Conservation (phyloP, 2,797 vertebrate genomes). For the Percopsis omiscomaycus region DNA sequence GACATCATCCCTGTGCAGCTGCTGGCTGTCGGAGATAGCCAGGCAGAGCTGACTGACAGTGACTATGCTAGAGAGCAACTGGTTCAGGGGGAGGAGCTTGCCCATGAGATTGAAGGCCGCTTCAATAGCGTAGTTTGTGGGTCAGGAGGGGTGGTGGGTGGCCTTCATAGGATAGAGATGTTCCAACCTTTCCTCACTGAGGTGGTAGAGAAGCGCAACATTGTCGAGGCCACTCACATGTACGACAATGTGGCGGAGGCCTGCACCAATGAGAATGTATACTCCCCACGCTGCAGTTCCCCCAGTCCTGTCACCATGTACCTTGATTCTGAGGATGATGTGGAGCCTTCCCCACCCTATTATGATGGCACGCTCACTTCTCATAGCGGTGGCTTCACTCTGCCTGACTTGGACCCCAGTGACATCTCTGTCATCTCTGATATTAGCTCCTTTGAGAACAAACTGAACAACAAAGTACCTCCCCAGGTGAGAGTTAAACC, state of each 20-base stretch:
- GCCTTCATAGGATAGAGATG: slow-evolving; percentile 87
- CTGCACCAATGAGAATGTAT: slow-evolving; percentile 85
- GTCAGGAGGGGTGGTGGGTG: slow-evolving; percentile 81
- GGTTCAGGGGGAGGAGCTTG: slow-evolving; percentile 90
- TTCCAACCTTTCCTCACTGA: slow-evolving; percentile 92
- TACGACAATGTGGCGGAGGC: slow-evolving; percentile 94
- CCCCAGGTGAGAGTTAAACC: slow-evolving; percentile 90
- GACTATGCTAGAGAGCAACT: slow-evolving; percentile 88
- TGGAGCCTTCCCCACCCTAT: slow-evolving; percentile 84
- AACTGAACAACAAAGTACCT: slow-evolving; percentile 90
- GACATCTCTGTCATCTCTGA: slow-evolving; percentile 87
- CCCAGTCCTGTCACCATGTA: slow-evolving; percentile 89
- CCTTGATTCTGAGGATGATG: slow-evolving; percentile 92
- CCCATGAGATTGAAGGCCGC: slow-evolving; percentile 89
- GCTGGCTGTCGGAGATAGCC: slow-evolving; percentile 85
- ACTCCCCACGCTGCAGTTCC: slow-evolving; percentile 86
- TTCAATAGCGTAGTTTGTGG: slow-evolving; percentile 85
- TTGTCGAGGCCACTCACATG: slow-evolving; percentile 93
- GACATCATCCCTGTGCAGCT: slow-evolving; percentile 94
- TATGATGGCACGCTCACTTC: slow-evolving; percentile 83
- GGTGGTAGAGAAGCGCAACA: slow-evolving; percentile 88
- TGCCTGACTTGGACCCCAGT: slow-evolving; percentile 87
- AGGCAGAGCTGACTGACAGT: slow-evolving; percentile 83
- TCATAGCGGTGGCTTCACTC: slow-evolving; percentile 85
- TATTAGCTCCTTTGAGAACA: slow-evolving; percentile 87